Evolutionary conservation across 2,797 vertebrate species (phyloP).

Genomic region (Fringilla coelebs): DNA sequence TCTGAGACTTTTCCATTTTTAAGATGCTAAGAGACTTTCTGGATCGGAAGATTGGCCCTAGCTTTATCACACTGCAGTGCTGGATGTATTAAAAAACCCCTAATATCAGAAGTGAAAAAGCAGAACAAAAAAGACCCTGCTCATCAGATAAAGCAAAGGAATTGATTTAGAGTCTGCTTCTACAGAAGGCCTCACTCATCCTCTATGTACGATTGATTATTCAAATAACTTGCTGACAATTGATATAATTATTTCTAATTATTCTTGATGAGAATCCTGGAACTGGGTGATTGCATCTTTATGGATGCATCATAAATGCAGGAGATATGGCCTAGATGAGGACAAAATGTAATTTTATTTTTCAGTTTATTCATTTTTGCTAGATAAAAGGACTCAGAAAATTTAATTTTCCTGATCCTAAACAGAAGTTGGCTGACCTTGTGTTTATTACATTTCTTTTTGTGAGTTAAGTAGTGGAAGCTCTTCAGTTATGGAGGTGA

Average conservation of each 20-base stretch:
- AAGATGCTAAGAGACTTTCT: not conserved
- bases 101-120: not conserved
- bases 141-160: not conserved
- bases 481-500: not conserved
- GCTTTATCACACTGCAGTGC: not conserved
- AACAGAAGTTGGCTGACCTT: not conserved
- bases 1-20: not conserved
- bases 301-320: not conserved
- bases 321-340: not conserved
- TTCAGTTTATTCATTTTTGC: not conserved
- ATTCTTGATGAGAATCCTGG: not conserved
- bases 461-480: not conserved
- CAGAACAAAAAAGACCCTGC: fast-evolving
- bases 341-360: not conserved
- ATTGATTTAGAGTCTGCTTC: not conserved
- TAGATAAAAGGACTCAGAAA: not conserved
- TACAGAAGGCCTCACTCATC: not conserved
- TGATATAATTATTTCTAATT: not conserved
- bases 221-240: constrained; percentile 8
- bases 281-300: not conserved
- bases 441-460: not conserved
- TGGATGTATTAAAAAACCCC: not conserved
- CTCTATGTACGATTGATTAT: not conserved
- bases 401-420: not conserved
- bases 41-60: not conserved